Conservation (phyloP, 2,888 invertebrate species). For the Himalopsyche tibetana region DNA sequence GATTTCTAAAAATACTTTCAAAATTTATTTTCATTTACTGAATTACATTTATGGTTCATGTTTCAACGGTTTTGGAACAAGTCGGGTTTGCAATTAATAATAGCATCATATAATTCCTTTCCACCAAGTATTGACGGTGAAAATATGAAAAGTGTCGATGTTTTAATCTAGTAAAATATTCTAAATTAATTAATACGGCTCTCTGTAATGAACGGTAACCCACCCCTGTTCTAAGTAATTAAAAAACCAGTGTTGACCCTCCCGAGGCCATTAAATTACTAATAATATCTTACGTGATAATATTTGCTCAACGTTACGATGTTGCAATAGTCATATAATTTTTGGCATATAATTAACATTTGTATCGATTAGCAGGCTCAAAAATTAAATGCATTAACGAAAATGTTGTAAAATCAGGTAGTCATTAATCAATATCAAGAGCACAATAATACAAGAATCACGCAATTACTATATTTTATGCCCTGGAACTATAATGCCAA, state of each 20-base stretch:
- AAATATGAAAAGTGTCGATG: too few relatives aligned
- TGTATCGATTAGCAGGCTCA: background rate
- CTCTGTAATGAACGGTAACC: too few relatives aligned
- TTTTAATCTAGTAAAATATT: too few relatives aligned
- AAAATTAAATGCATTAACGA: background rate
- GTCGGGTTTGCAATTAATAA: too few relatives aligned
- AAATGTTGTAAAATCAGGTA: background rate
- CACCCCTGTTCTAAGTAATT: background rate
- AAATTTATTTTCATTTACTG: too few relatives aligned
- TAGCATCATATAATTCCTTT: too few relatives aligned
- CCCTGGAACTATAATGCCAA: too few relatives aligned
- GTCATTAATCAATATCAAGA: constrained; percentile 4
- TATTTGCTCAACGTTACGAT: background rate
- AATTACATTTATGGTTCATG: too few relatives aligned
- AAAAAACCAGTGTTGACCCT: background rate
- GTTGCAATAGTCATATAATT: background rate
- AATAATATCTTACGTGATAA: background rate
- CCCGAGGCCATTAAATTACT: background rate
- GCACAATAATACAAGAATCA: background rate
- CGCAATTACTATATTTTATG: background rate
- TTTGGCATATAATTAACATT: background rate
- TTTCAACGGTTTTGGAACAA: too few relatives aligned
- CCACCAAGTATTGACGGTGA: too few relatives aligned
- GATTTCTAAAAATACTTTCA: too few relatives aligned
- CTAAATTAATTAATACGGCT: too few relatives aligned